A percentile compares a stretch with the other conserved stretches of the same genome.
phyloP scores from a whole-genome alignment of 2,113 vertebrate genomes.

The Pteropus alecto region DNA sequence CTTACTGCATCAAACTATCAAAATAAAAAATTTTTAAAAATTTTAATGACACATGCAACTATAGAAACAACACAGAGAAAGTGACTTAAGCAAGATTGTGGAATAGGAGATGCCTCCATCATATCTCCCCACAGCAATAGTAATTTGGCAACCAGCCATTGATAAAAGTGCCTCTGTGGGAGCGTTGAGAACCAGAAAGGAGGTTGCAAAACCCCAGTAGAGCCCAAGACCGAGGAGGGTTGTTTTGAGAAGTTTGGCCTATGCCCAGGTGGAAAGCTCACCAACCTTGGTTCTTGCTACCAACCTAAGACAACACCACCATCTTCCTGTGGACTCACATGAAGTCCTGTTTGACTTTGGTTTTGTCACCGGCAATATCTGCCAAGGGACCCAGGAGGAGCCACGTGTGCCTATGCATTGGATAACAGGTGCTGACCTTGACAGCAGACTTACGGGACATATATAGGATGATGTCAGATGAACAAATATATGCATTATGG shows the following conservation, averaged over 20 bases:
- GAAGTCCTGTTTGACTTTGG: background rate
- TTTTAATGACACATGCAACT: background rate
- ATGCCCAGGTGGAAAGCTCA: background rate
- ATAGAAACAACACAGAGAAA: background rate
- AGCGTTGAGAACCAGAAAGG: background rate
- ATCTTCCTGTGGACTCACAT: background rate
- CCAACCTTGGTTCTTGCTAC: background rate
- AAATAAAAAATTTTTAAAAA: background rate
- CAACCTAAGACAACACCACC: background rate
- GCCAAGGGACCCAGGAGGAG: background rate
- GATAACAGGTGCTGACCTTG: background rate
- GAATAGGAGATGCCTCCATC: background rate
- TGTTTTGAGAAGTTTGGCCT: background rate
- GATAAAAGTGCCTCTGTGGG: background rate
- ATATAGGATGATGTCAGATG: background rate
- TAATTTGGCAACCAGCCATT: background rate
- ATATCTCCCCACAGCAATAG: background rate
- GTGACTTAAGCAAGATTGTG: background rate
- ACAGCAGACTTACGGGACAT: background rate
- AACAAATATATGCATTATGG: background rate
- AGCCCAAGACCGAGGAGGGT: background rate
- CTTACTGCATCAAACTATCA: background rate
- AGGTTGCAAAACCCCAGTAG: background rate
- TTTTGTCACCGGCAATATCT: background rate
- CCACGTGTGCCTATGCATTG: background rate